Evolutionary conservation across 2,113 vertebrate genomes (phyloP).

Genomic region (Dermatemys mawii): DNA sequence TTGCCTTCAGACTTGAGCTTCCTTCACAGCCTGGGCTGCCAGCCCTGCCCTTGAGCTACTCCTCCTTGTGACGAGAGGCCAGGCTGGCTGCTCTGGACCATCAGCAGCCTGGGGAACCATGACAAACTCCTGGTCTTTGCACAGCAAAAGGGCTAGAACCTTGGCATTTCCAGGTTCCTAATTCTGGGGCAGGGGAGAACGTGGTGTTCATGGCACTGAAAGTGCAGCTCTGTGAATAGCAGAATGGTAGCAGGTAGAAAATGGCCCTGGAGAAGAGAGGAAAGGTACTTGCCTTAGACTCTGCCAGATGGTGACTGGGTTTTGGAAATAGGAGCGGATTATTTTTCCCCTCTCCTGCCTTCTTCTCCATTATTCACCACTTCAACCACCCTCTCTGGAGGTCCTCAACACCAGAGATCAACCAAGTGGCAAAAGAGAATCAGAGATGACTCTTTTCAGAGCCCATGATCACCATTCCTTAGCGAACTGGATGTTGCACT

Average conservation of each 20-base stretch:
- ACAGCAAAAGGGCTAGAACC: neutral
- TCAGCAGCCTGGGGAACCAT: neutral
- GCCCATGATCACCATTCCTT: no score
- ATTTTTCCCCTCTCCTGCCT: neutral
- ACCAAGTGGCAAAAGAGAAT: no score
- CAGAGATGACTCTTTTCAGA: no score
- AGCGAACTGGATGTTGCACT: no score
- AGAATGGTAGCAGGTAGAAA: no score
- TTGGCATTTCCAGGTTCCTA: no score
- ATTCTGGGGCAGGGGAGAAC: no score
- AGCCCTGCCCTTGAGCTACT: no score
- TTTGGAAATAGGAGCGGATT: neutral
- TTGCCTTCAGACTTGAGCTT: neutral
- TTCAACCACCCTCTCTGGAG: neutral
- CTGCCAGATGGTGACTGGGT: neutral
- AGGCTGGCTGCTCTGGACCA: neutral
- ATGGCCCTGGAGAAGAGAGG: neutral
- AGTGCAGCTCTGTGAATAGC: no score
- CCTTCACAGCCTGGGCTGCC: no score
- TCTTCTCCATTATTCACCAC: neutral
- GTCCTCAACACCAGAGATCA: no score
- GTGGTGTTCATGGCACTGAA: no score
- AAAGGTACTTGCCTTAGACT: neutral
- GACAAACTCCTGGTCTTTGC: neutral
- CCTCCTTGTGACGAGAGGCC: neutral